Evolutionary conservation across 2,113 vertebrate genomes (phyloP).

Genomic region (Daubentonia madagascariensis): DNA sequence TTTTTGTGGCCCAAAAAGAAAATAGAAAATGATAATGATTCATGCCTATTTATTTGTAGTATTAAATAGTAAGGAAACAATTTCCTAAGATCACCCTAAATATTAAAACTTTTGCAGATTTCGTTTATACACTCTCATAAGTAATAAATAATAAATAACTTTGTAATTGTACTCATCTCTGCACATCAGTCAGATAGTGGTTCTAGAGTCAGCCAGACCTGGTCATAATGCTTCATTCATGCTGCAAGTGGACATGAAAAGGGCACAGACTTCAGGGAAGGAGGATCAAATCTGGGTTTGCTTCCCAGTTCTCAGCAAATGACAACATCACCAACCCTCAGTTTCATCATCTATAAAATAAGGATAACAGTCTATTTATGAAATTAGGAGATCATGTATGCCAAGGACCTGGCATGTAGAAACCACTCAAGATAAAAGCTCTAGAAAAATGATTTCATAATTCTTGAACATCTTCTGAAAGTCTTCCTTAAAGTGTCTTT

Average conservation of each 20-base stretch:
- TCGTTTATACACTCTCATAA: not conserved
- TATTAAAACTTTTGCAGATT: not conserved
- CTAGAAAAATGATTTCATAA: not conserved
- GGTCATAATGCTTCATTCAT: not conserved
- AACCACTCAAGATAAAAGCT: not conserved
- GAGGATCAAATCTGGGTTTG: not conserved
- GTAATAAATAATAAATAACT: not conserved
- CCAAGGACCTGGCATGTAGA: not conserved
- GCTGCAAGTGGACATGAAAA: not conserved
- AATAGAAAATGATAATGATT: not conserved
- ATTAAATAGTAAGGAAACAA: not conserved
- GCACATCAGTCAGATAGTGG: not conserved
- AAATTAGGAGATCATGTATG: not conserved
- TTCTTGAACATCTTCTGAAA: not conserved
- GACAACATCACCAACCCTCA: not conserved
- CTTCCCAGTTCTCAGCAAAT: not conserved
- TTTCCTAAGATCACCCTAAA: not conserved
- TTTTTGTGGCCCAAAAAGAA: not conserved
- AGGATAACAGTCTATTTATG: not conserved
- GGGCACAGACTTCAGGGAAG: not conserved
- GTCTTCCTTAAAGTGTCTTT: constrained; percentile 23
- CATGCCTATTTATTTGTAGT: not conserved
- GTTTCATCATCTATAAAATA: not conserved
- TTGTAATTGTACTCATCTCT: not conserved
- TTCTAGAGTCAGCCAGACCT: not conserved